These are phyloP conservation scores for Zhuqinia jingwanae DNA, from an alignment of 2,888 invertebrate species.

Conservation along the genomic window DNA sequence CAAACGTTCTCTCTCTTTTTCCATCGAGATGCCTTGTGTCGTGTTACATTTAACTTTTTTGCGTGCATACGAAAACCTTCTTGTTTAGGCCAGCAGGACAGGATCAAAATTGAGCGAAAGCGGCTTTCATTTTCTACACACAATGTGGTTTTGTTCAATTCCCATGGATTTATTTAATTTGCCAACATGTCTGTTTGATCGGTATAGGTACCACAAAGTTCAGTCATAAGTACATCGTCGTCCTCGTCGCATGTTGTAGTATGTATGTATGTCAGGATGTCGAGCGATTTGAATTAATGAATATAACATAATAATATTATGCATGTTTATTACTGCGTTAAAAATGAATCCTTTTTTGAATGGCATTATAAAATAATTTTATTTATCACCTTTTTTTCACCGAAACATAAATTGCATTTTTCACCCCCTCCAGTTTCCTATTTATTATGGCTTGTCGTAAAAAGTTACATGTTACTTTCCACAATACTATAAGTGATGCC, in stretches of 20 bases:
- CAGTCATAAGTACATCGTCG: no score
- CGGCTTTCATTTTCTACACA: background rate
- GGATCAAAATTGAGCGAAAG: background rate
- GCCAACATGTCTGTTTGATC: background rate
- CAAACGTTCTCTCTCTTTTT: constrained; percentile 47
- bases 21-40: constrained; percentile 57
- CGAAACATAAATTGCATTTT: background rate
- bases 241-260: no score
- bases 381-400: no score
- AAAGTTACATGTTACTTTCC: no score
- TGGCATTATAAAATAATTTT: background rate
- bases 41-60: constrained; percentile 65
- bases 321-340: background rate
- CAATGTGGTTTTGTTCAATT: background rate
- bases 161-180: background rate
- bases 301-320: no score
- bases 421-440: background rate
- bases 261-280: no score
- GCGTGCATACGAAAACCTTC: constrained; percentile 8
- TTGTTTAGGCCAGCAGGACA: background rate
- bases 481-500: no score
- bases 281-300: no score
- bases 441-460: background rate
- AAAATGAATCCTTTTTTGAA: background rate
- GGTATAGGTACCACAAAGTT: background rate